Evolutionary conservation across 1,140 invertebrate species (phyloP).

Genomic region (Philotrypesis tridentata): DNA sequence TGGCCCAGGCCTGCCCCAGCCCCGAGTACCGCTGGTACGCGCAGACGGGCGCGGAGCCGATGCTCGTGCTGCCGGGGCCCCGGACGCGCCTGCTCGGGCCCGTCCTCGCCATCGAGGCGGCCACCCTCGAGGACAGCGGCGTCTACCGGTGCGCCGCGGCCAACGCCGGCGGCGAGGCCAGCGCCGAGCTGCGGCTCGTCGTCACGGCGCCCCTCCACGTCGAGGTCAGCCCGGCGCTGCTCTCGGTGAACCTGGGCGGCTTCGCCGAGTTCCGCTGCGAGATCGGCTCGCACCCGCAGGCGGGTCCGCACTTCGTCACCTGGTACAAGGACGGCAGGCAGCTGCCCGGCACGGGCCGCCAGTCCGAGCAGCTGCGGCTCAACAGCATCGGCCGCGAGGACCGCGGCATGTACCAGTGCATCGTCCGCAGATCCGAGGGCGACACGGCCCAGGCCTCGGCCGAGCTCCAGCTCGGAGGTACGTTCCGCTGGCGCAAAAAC

Average conservation of each 20-base stretch:
- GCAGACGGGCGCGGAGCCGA: constrained; percentile 78
- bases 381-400: constrained; percentile 83
- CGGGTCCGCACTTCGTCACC: constrained; percentile 75
- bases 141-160: constrained; percentile 81
- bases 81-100: constrained; percentile 80
- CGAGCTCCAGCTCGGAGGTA: constrained; percentile 87
- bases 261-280: constrained; percentile 84
- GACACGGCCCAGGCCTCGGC: constrained; percentile 87
- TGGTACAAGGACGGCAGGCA: constrained; percentile 87
- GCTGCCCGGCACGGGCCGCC: constrained; percentile 79
- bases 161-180: constrained; percentile 82
- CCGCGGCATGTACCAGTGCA: constrained; percentile 90
- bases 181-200: constrained; percentile 78
- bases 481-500: too few relatives aligned
- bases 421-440: constrained; percentile 82
- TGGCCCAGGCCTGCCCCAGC: constrained; percentile 83
- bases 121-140: constrained; percentile 81
- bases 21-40: constrained; percentile 85
- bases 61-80: constrained; percentile 78
- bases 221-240: constrained; percentile 80
- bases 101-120: constrained; percentile 82
- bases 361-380: constrained; percentile 79
- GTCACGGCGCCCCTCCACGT: constrained; percentile 82
- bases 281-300: constrained; percentile 70
- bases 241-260: constrained; percentile 85